Evolutionary conservation across 2,113 vertebrate genomes (phyloP).

Genomic region (Salvelinus fontinalis): DNA sequence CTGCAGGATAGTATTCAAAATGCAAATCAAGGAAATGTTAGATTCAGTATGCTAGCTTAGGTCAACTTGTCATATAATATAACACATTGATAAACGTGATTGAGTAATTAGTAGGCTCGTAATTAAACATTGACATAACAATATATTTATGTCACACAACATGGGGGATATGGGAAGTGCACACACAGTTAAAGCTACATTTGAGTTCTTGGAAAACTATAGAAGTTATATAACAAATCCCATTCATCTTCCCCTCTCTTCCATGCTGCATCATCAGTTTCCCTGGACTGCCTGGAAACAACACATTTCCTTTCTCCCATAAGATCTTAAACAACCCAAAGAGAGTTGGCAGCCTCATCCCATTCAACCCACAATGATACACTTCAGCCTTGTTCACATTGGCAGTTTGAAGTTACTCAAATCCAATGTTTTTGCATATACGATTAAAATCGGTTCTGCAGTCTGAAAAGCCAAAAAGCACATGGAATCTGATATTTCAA

Average conservation of each 20-base stretch:
- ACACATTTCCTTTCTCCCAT: conserved; percentile 65
- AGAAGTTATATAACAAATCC: conserved; percentile 68
- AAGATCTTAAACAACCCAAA: conserved; percentile 65
- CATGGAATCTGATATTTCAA: too few relatives aligned
- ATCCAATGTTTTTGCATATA: too few relatives aligned
- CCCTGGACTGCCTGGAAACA: conserved; percentile 66
- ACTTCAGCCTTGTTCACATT: conserved; percentile 8
- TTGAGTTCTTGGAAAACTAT: conserved; percentile 64
- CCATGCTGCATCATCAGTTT: conserved; percentile 72
- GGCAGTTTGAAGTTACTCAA: too few relatives aligned
- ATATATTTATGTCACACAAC: conserved; percentile 13
- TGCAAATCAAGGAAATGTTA: not conserved
- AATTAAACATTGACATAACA: not conserved
- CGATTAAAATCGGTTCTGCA: too few relatives aligned
- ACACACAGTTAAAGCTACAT: conserved; percentile 42
- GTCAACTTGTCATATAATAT: not conserved
- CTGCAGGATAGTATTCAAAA: not conserved
- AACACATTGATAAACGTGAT: not conserved
- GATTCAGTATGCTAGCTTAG: not conserved
- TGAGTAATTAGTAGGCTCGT: too few relatives aligned
- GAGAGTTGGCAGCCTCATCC: conserved; percentile 55
- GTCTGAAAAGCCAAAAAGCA: too few relatives aligned
- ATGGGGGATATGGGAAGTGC: conserved; percentile 25
- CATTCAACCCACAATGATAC: conserved; percentile 65
- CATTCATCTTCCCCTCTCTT: conserved; percentile 66